These are phyloP conservation scores for Hydractinia symbiolongicarpus DNA, from an alignment of 30 jellyfish, hydroid and myxozoan genomes.

Conservation along the genomic window DNA sequence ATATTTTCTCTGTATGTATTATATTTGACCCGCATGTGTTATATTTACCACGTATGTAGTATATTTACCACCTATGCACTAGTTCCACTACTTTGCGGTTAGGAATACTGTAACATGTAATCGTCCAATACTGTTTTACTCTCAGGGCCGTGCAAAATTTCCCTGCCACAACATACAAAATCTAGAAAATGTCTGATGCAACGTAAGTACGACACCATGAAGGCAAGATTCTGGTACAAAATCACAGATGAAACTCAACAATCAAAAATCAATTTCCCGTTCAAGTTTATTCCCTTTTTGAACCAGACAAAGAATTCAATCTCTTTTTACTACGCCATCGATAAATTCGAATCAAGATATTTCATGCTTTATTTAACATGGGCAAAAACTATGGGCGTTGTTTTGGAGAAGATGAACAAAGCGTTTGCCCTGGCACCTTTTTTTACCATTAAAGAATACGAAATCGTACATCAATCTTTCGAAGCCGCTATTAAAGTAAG, in stretches of 20 bases:
- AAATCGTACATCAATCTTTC: background rate
- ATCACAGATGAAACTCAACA: constrained; percentile 10
- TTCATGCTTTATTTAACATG: constrained; percentile 1
- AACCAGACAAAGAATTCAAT: background rate
- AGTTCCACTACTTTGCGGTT: too few relatives aligned
- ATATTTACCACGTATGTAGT: too few relatives aligned
- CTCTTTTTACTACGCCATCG: background rate
- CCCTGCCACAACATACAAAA: background rate
- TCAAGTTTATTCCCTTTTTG: constrained; percentile 10
- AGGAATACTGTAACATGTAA: too few relatives aligned
- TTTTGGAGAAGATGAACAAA: background rate
- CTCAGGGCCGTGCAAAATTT: background rate
- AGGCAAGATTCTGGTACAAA: constrained; percentile 31
- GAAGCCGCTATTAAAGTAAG: constrained; percentile 1
- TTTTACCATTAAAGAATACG: constrained; percentile 1
- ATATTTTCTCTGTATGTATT: too few relatives aligned
- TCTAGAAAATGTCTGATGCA: background rate
- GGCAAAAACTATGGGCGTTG: background rate
- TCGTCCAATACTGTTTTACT: too few relatives aligned
- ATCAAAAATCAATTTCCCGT: background rate
- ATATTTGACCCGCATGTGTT: too few relatives aligned
- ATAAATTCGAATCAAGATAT: constrained; percentile 9
- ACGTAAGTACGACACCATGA: background rate
- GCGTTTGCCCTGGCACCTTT: background rate
- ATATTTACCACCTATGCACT: too few relatives aligned